Evolutionary conservation across 1,140 invertebrate genomes (phyloP), one percentile per base, ranked within the genome.

Genomic region (Drosophila chauvacae): DNA sequence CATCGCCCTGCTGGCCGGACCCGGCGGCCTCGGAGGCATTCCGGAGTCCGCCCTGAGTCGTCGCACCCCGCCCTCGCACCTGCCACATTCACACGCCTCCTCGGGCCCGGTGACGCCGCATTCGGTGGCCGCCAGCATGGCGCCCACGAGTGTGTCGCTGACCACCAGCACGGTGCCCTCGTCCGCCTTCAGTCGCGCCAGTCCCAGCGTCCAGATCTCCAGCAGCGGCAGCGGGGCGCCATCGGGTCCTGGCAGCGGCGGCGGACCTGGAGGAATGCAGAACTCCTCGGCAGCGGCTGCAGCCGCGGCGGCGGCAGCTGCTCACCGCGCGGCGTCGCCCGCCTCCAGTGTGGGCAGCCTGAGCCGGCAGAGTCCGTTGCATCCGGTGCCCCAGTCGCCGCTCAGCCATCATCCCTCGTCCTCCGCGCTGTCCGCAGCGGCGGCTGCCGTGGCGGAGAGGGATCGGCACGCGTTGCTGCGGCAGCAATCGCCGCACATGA

Each of bases 401-500:
- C 77, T 92, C 2, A 88, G 88, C 58, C 90, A 92, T 84, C 84
- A 92, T 73, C 84, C 92, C 35, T 90, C 93, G 33, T 90, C 92
- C 18, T 88, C 88, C 33, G 87, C 92, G 10, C 26, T 91, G 9
- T 87, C 92, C 20, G 82, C 92, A 30, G 87, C 92, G 14, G 90
- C 91, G 33, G 88, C 91, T 26, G 88, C 82, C 33, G 92, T 91
- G 7, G 92, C 85, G 33, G 91, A 93, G 60, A 72, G 92, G n/a
- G 91, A 93, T 81, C 85, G 92, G 16, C 92, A 93, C 55, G 92
- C 92, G 14, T 58, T 93, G 59, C 48, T 93, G 42, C 79, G 88
- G 53, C 93, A 82, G 77, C 93, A 93, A 83, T 92, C 93, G 63
- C 90, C 92, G 60, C 82, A 93, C 69, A 91, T 92, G 91, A 92